Evolutionary conservation across 2,113 vertebrate genomes (phyloP).

Genomic region (Chaenocephalus aceratus): DNA sequence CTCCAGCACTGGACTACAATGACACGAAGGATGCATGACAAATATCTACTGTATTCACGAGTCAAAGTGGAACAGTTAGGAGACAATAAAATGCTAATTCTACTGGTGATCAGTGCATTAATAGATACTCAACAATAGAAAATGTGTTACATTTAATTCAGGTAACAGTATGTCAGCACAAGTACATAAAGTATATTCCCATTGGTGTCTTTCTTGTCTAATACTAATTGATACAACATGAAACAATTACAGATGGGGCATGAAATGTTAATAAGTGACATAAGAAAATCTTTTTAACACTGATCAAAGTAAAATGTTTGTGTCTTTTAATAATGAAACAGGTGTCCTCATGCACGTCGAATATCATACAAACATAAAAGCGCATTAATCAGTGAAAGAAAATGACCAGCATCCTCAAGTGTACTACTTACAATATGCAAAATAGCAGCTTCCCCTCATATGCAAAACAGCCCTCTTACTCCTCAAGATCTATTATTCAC

Average conservation of each 20-base stretch:
- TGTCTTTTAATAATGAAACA: slow-evolving; percentile 58
- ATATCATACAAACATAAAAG: slow-evolving; percentile 68
- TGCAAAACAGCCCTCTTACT: slow-evolving; percentile 76
- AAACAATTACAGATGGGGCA: slow-evolving; percentile 20
- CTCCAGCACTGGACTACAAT: slow-evolving; percentile 63
- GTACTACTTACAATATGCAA: slow-evolving; percentile 69
- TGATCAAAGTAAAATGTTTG: slow-evolving; percentile 52
- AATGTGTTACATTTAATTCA: slow-evolving; percentile 27
- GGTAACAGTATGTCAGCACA: slow-evolving; percentile 17
- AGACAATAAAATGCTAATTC: slow-evolving; percentile 31
- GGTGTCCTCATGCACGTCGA: slow-evolving; percentile 58
- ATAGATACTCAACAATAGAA: slow-evolving; percentile 35
- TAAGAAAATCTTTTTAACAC: slow-evolving; percentile 48
- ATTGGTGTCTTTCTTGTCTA: slow-evolving; percentile 11
- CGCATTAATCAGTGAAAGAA: slow-evolving; percentile 68
- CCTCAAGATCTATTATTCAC: slow-evolving; percentile 78
- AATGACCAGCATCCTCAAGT: slow-evolving; percentile 70
- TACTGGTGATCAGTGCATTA: slow-evolving; percentile 17
- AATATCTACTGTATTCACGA: slow-evolving; percentile 43
- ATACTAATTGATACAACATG: slow-evolving; percentile 15
- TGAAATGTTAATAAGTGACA: slow-evolving; percentile 49
- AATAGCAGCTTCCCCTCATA: slow-evolving; percentile 73
- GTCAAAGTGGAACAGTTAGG: slow-evolving; percentile 36
- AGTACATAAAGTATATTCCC: slow-evolving; percentile 14
- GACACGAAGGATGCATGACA: slow-evolving; percentile 40